Evolutionary conservation across 2,113 vertebrate species (phyloP).

Genomic region (Terrapene triunguis): DNA sequence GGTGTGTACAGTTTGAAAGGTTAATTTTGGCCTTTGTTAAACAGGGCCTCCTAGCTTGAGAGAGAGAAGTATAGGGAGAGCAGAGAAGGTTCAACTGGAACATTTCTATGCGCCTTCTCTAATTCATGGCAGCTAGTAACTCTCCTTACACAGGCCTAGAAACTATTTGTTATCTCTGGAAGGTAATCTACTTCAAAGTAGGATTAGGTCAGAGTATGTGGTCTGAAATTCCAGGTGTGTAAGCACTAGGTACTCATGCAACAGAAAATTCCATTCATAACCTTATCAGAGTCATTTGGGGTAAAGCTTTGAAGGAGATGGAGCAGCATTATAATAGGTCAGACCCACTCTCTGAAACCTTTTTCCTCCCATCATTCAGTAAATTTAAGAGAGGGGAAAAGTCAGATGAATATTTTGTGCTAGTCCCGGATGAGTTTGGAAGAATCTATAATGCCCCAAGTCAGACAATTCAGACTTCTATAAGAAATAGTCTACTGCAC

Average conservation of each 20-base stretch:
- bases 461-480: not conserved
- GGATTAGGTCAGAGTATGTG: not conserved
- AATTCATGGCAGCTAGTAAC: not conserved
- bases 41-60: not conserved
- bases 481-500: not conserved
- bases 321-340: fast-evolving
- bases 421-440: not conserved
- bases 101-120: fast-evolving
- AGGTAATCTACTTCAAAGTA: not conserved
- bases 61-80: not conserved
- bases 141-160: not conserved
- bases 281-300: not conserved
- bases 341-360: not conserved
- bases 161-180: not conserved
- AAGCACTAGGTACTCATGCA: not conserved
- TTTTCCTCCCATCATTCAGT: fast-evolving
- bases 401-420: not conserved
- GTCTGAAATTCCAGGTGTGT: not conserved
- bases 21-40: fast-evolving
- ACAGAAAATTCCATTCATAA: not conserved
- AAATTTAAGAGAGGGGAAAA: not conserved
- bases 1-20: not conserved
- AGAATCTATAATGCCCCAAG: not conserved
- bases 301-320: not conserved
- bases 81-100: not conserved